A percentile compares a stretch with the other conserved stretches of the same genome.
Evolutionary conservation across 1,140 invertebrate species (phyloP).

Genomic region (Forficula auricularia): DNA sequence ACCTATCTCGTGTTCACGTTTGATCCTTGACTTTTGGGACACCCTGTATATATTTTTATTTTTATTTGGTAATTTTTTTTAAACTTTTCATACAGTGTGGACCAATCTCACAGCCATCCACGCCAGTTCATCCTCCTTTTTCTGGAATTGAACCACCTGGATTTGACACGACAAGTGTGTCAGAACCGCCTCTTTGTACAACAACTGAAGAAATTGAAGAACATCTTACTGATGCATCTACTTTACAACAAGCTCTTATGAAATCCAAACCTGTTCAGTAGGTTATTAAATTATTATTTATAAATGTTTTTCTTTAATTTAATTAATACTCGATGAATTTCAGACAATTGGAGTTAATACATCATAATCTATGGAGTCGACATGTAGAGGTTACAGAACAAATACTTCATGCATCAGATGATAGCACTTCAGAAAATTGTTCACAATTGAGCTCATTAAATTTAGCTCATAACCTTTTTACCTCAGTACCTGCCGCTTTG

Average conservation of each 20-base stretch:
- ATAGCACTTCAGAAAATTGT: slow-evolving; percentile 18
- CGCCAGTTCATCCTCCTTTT: too few species aligned
- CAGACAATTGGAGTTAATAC: slow-evolving; percentile 30
- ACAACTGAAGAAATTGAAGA: slow-evolving; percentile 7
- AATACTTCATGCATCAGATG: slow-evolving; percentile 31
- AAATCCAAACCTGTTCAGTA: slow-evolving; percentile 16
- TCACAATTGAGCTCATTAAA: slow-evolving; percentile 59
- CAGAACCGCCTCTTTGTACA: neutral
- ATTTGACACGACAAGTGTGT: too few species aligned
- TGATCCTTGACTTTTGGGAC: too few species aligned
- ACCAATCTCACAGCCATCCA: too few species aligned
- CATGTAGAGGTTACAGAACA: slow-evolving; percentile 52
- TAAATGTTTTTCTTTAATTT: slow-evolving; percentile 1
- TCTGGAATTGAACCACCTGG: too few species aligned
- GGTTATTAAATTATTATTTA: slow-evolving; percentile 4
- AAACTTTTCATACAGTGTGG: too few species aligned
- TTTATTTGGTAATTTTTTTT: too few species aligned
- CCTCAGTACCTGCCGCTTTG: slow-evolving; percentile 65
- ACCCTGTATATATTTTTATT: too few species aligned
- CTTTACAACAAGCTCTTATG: slow-evolving; percentile 4
- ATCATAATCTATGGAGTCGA: slow-evolving; percentile 54
- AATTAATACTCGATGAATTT: slow-evolving; percentile 1
- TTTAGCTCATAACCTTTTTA: slow-evolving; percentile 80
- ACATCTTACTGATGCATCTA: slow-evolving; percentile 5
- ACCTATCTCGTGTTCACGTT: too few species aligned